phyloP scores from a whole-genome alignment of 2,113 vertebrate species.

The Scalopus aquaticus region DNA sequence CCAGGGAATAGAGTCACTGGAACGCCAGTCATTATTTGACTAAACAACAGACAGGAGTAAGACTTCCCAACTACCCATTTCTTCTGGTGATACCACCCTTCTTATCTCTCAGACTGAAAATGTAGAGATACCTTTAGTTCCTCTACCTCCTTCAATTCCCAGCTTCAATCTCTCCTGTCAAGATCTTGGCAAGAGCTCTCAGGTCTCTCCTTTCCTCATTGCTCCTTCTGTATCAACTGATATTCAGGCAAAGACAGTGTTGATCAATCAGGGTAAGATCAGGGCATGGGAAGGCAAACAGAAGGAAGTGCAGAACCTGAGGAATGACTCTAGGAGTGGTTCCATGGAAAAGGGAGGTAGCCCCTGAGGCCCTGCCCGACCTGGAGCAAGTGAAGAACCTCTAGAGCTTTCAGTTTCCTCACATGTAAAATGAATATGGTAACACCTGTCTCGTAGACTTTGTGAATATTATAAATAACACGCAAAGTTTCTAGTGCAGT shows the following conservation, averaged over 20 bases:
- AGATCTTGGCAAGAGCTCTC: neutral
- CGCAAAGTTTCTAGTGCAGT: neutral
- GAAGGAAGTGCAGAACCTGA: neutral
- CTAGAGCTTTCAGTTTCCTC: neutral
- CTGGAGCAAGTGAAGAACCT: neutral
- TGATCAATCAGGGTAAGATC: neutral
- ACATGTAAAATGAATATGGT: neutral
- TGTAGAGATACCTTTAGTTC: neutral
- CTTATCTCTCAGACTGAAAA: neutral
- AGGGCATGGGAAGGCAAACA: neutral
- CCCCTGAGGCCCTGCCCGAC: neutral
- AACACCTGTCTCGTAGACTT: neutral
- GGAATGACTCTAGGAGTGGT: neutral
- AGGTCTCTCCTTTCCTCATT: neutral
- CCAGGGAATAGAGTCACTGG: neutral
- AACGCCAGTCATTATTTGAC: neutral
- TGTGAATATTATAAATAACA: neutral
- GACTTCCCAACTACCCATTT: neutral
- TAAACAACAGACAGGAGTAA: neutral
- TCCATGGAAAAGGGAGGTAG: neutral
- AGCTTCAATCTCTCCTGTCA: neutral
- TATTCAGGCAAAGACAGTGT: neutral
- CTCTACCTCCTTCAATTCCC: neutral
- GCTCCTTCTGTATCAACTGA: neutral
- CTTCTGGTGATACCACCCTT: neutral